Base-by-base conservation (phyloP, 1,140 invertebrate species). In the Dreissena polymorpha region DNA sequence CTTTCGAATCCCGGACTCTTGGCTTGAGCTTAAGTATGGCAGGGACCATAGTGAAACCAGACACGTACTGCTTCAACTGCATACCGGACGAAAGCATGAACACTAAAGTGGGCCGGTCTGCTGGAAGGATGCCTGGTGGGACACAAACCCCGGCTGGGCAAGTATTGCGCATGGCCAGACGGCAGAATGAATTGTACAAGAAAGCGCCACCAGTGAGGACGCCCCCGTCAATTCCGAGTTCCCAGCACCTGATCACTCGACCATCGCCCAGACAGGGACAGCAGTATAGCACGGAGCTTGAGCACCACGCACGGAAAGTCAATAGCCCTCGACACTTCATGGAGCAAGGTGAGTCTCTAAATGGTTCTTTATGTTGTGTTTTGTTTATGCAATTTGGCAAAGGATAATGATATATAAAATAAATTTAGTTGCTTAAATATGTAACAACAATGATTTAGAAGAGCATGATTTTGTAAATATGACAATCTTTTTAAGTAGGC, bases 151-250 rank as follows among this genome's bases (percentile, higher is more conserved):
- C 75, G 57, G 69, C 86, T 13, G 75, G 84, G n/a, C 90, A 89
- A 64, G 85, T 89, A 77, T 71, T 88, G 69, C 83, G 84, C 18
- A 88, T 87, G 80, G 65, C 87, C 27, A 70, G 88, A 27, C 73
- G 86, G 51, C 87, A 86, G 64, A 89, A 79, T 53, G 88, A 89
- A 23, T 80, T 85, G 75, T 85, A 88, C 25, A 87, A 85, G 29
- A 86, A 77, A 55, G 86, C 85, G 10, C 88, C 89, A 12, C 91
- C 91, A 21, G 63, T 88, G 7, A 83, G 89, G 23, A 91, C 90
- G 16, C 87, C 91, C 10, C 90, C 91, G 18, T 92, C 91, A 12
- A 92, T 92, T 29, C 91, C 91, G 21, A 87, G 84, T 78, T 85
- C 87, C 12, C 85, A 88, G 51, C 78, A 85, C 65, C 21, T 60